Base-by-base conservation (phyloP, 2,888 invertebrate species). In the Catocala sponsa region DNA sequence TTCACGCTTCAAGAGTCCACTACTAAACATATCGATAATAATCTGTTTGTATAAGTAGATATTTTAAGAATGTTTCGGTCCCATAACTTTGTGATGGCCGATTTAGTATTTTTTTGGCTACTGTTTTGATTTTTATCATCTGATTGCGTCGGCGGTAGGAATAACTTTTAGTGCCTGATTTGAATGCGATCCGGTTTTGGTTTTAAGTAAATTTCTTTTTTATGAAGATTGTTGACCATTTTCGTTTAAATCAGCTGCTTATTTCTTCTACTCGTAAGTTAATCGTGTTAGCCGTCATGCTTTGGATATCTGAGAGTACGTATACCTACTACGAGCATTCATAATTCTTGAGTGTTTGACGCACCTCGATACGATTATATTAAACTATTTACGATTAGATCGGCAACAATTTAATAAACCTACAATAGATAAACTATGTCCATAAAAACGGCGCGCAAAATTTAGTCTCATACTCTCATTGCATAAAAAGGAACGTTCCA, bases 51-150 rank as follows among this genome's bases (percentile, higher is more conserved):
- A 78, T 80, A 59, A 63, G 50, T 69, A 69, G 63, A 67, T 74
- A 76, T 76, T 76, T 76, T 32, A 72, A 61, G 81, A 84, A 86
- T 85, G 74, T 71, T 72, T 76, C 83, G 81, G 71, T 80, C 68
- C 74, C 72, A 65, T 77, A 77, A 71, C 61, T 80, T 80, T 78
- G 68, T 70, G 70, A 73, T 74, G 68, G 70, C 65, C 68, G 72
- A 71, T 78, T 73, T 73, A 55, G 67, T 59, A 78, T 76, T 79
- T 82, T 70, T 77, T 74, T 69, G 57, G 78, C 81, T 81, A 79
- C 80, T 72, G 82, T 78, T 74, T 70, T 67, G 70, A 77, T 74
- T 71, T 63, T 70, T 71, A 72, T 75, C 69, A 52, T 38, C 33
- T 59, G 70, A 74, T 74, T 63, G 41, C 55, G 52, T 61, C 61